Base-by-base conservation (phyloP, 2,888 invertebrate genomes). In the Plusia festucae region DNA sequence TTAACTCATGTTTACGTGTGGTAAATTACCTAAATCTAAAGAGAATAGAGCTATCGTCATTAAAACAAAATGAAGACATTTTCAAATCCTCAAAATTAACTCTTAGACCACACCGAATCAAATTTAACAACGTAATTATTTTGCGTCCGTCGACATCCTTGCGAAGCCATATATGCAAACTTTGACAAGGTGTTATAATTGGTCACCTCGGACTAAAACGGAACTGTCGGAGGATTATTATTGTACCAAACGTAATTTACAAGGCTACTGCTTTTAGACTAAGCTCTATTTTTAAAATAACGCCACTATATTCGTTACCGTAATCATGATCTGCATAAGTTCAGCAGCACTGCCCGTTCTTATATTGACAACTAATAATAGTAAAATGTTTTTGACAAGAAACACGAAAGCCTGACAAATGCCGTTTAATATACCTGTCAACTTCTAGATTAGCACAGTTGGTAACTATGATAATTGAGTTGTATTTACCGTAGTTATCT, bases 91-190 rank as follows among this genome's bases (percentile, higher is more conserved):
- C 40, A 9, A 40, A 40, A 49, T 49, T 18, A 49, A 20, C 44
- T 40, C 70, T 63, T 51, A 58, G n/a, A 46, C 55, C 49, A 32
- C 61, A 65, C 53, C 68, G 61, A 76, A 68, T 69, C 55, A 76
- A 65, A 57, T 65, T 52, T 46, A 64, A 53, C 34, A 51, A 58
- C 32, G 30, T 64, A 16, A 65, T 60, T 9, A 71, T 68, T 63
- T 53, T 69, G 65, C 67, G 55, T 70, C 68, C 64, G 54, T 13
- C 55, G 22, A 40, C 46, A 68, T 68, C 79, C 79, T 78, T 76
- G 79, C 64, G 0, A 44, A 5, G 30, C 79, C 79, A 62, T 69
- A 73, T 73, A 68, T 0, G 73, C 65, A 59, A 18, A 49, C 46
- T 20, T 49, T 49, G 11, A 52, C n/a, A 34, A 55, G 20, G 34